A percentile compares a stretch with the other conserved stretches of the same genome.
Evolutionary conservation across 2,113 vertebrate species (phyloP).

Genomic region (Ia io): DNA sequence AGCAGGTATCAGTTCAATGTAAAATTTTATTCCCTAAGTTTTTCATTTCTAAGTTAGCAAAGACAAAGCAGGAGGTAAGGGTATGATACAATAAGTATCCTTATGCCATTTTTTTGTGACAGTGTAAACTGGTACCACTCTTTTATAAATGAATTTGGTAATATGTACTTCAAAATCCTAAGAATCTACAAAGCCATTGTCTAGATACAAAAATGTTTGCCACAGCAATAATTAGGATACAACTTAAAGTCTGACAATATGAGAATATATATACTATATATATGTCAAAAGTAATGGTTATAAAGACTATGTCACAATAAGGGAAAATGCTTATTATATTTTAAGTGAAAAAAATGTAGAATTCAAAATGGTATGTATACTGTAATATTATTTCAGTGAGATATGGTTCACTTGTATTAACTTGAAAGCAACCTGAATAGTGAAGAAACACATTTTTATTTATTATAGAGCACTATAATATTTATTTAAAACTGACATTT

Average conservation of each 20-base stretch:
- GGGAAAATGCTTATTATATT: not conserved
- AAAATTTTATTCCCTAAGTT: not conserved
- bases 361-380: not conserved
- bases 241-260: not conserved
- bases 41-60: constrained; percentile 34
- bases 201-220: not conserved
- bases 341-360: constrained; percentile 17
- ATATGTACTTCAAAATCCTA: not conserved
- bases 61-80: not conserved
- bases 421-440: not conserved
- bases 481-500: not conserved
- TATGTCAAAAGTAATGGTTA: not conserved
- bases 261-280: not conserved
- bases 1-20: not conserved
- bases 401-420: not conserved
- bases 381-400: not conserved
- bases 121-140: not conserved
- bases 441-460: not conserved
- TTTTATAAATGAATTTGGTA: constrained; percentile 31
- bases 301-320: constrained; percentile 3
- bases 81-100: not conserved
- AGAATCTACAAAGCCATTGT: not conserved
- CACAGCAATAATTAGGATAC: constrained; percentile 11
- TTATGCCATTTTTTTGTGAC: not conserved
- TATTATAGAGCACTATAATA: not conserved